Evolutionary conservation across 37 sponge, comb jelly and placozoan species (phyloP).

Genomic region (Tethya wilhelma): DNA sequence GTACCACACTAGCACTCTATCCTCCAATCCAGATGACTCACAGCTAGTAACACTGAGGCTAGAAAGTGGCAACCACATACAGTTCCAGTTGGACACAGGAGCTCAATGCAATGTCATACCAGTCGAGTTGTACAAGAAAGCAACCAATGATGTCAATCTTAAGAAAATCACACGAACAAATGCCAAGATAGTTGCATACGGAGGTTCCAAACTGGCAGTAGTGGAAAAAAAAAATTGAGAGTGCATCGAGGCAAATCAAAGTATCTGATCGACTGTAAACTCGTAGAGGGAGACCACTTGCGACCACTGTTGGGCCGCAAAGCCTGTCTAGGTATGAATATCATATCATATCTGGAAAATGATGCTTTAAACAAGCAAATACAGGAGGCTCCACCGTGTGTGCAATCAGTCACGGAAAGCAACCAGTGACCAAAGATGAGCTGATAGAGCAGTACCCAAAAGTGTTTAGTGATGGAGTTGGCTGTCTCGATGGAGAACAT

Average conservation of each 20-base stretch:
- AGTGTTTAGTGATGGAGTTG: conserved; percentile 32
- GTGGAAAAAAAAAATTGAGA: conserved; percentile 23
- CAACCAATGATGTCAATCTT: conserved; percentile 3
- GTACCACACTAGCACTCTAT: no score
- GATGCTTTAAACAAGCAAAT: conserved; percentile 16
- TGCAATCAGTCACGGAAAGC: no score
- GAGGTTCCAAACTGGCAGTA: conserved; percentile 28
- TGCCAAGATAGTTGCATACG: conserved; percentile 26
- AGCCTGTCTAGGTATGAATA: conserved; percentile 28
- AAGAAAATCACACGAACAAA: background rate
- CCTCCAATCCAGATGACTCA: no score
- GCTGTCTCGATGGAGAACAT: conserved; percentile 28
- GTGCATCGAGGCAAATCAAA: conserved; percentile 1
- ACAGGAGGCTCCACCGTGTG: no score
- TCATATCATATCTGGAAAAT: conserved; percentile 41
- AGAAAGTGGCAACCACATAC: no score
- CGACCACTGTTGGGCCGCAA: conserved; percentile 46
- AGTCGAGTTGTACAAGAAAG: conserved; percentile 28
- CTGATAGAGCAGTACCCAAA: conserved; percentile 16
- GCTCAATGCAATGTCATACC: conserved; percentile 50
- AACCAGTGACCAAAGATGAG: background rate
- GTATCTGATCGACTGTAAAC: conserved; percentile 27
- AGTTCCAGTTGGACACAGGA: no score
- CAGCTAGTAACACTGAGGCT: no score
- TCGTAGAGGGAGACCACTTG: conserved; percentile 4